Base-by-base conservation (phyloP, 1,140 invertebrate species). In the Pogonomyrmex barbatus region DNA sequence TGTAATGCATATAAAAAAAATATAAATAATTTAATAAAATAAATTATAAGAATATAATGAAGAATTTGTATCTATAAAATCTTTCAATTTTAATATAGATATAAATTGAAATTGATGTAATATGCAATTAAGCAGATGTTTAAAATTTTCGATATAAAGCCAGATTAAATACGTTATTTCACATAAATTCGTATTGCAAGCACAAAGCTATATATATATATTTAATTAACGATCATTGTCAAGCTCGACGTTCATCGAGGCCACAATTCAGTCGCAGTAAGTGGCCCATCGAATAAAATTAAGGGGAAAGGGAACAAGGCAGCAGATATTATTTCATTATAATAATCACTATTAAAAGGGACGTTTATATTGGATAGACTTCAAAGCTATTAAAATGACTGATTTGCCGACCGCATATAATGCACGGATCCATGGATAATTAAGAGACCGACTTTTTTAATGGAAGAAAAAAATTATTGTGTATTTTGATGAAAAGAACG, bases 351-450 rank as follows among this genome's bases (percentile, higher is more conserved):
- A 10, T 82, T 71, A 82, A 83, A 81, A 70, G 50, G 36, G 14
- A 60, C 79, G 42, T 83, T 83, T 83, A 83, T 75, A 50, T 60
- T 54, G 79, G 63, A 67, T 9, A 9, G 62, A 83, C 56, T 83
- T 83, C 70, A 83, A 83, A 83, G 79, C 56, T 70, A 83, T 83
- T 83, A 83, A 83, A 83, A 83, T 73, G 42, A n/a, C 45, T 45
- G 62, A 83, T 60, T 83, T 60, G 42, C 30, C 30, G 30, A n/a
- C 4, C 42, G 68, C 42, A 56, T 36, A 12, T 62, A 73, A 75
- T 81, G 50, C 24, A 56, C 39, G 50, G 12, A 24, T 42, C 9
- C n/a, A 67, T 56, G 39, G 42, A 62, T 83, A 83, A 83, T 73
- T 83, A 75, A 83, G 60, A 36, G 39, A 17, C 33, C 17, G 45